Evolutionary conservation across 2,113 vertebrate species (phyloP).

Genomic region (Phodopus roborovskii): DNA sequence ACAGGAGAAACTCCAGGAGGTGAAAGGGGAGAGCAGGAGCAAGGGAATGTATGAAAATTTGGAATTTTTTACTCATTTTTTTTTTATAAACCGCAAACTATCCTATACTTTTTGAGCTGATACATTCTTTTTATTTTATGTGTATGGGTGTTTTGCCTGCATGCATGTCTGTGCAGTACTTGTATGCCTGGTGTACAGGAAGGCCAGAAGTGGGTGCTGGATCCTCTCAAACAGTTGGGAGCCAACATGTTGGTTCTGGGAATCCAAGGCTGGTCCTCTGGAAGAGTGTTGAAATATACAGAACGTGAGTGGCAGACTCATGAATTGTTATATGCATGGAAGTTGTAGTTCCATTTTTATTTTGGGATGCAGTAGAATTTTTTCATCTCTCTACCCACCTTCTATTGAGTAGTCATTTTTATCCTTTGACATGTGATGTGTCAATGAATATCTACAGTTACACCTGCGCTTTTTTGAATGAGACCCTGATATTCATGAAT

Average conservation of each 20-base stretch:
- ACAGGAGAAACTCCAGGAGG: neutral
- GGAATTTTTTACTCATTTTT: conserved; percentile 1
- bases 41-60: neutral
- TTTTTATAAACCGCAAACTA: neutral
- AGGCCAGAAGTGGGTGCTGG: neutral
- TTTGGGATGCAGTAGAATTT: neutral
- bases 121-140: neutral
- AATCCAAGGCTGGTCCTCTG: neutral
- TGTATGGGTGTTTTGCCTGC: neutral
- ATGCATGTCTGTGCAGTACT: neutral
- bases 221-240: neutral
- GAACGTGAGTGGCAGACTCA: neutral
- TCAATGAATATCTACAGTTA: neutral
- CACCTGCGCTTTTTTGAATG: neutral
- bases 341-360: neutral
- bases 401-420: neutral
- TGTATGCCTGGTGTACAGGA: neutral
- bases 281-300: no score
- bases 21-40: no score
- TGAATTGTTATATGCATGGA: neutral
- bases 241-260: neutral
- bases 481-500: neutral
- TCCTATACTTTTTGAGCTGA: neutral
- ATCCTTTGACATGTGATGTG: neutral
- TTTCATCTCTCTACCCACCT: neutral